Conservation (phyloP, 2,888 invertebrate species). For the Latrodectus elegans region DNA sequence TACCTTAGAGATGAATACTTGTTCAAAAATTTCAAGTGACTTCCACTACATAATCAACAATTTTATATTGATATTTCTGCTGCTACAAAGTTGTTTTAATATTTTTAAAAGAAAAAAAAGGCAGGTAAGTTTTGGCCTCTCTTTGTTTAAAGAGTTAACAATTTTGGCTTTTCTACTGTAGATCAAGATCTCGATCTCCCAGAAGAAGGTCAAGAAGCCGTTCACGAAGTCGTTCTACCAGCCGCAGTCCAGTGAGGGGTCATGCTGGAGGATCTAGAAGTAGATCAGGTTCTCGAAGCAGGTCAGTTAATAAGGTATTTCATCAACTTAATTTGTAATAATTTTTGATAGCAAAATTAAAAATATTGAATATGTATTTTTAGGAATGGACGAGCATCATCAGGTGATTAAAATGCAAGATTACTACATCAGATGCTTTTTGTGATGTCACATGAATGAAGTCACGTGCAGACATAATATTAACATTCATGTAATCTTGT, state of each 20-base stretch:
- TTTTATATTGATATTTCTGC: too few species aligned
- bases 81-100: too few species aligned
- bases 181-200: slow-evolving; percentile 62
- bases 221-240: slow-evolving; percentile 52
- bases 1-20: neutral
- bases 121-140: slow-evolving; percentile 35
- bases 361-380: neutral
- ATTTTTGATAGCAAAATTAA: too few species aligned
- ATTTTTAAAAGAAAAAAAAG: too few species aligned
- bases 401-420: slow-evolving; percentile 29
- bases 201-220: slow-evolving; percentile 53
- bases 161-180: slow-evolving; percentile 3
- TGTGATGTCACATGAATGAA: slow-evolving; percentile 8
- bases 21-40: neutral
- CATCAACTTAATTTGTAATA: neutral
- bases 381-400: slow-evolving; percentile 63
- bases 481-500: slow-evolving; percentile 13
- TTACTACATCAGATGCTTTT: neutral
- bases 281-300: slow-evolving; percentile 57
- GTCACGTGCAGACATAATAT: too few species aligned
- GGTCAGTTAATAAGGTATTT: slow-evolving; percentile 22
- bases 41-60: too few species aligned
- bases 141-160: neutral
- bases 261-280: slow-evolving; percentile 42
- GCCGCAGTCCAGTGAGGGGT: slow-evolving; percentile 49